A percentile compares a stretch with the other conserved stretches of the same genome.
phyloP scores from a whole-genome alignment of 1,140 invertebrate genomes.

The Orchestia grillus region DNA sequence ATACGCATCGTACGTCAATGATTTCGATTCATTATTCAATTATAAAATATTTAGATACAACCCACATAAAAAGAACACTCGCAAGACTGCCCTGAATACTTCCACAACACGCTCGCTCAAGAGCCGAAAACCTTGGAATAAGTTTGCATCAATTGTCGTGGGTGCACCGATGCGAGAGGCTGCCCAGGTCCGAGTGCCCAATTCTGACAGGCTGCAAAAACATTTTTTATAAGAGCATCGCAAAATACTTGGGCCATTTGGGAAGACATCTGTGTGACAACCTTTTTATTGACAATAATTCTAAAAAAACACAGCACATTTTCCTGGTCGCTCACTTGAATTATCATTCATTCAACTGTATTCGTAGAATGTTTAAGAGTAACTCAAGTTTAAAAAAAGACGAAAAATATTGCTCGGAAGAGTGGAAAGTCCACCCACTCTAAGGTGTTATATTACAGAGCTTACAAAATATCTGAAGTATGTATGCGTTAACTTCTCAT shows the following conservation, averaged over 20 bases:
- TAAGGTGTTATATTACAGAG: too few relatives aligned
- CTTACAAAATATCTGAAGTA: background rate
- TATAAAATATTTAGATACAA: too few relatives aligned
- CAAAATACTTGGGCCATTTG: background rate
- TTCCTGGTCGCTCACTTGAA: background rate
- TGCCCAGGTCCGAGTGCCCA: background rate
- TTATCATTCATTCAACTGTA: background rate
- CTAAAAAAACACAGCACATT: background rate
- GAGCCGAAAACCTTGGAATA: background rate
- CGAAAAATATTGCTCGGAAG: too few relatives aligned
- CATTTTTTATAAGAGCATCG: background rate
- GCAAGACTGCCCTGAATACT: background rate
- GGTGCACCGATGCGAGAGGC: background rate
- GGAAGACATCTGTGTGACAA: background rate
- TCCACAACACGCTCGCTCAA: background rate
- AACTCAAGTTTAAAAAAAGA: background rate
- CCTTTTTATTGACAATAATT: background rate
- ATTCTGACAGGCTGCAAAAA: background rate
- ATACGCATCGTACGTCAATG: too few relatives aligned
- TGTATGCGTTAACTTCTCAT: background rate
- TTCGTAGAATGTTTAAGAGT: background rate
- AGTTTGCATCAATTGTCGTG: background rate
- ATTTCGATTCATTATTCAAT: too few relatives aligned
- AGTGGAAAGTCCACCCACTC: too few relatives aligned
- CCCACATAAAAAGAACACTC: background rate